phyloP scores from a whole-genome alignment of 2,888 invertebrate genomes.

The Apamea monoglypha region DNA sequence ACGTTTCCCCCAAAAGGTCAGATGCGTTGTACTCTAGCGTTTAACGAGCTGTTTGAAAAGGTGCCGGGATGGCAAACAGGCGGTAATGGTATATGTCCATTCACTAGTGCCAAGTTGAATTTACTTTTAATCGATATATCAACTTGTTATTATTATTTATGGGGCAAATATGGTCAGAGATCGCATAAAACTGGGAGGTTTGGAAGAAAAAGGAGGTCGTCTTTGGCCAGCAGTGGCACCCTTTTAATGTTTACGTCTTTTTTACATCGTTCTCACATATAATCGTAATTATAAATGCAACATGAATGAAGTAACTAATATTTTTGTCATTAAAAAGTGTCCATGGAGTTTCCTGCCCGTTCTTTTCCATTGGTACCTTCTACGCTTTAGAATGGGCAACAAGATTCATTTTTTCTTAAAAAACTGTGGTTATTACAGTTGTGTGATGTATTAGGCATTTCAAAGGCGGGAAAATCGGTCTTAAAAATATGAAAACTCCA shows the following conservation, averaged over 20 bases:
- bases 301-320: no score
- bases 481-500: not conserved
- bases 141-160: not conserved
- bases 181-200: not conserved
- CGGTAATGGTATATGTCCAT: not conserved
- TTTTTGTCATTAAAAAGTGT: no score
- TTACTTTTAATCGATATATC: not conserved
- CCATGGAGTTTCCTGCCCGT: no score
- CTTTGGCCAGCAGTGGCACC: no score
- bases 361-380: no score
- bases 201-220: not conserved
- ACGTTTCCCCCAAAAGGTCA: conserved; percentile 57
- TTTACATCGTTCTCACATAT: no score
- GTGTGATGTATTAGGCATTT: not conserved
- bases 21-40: conserved; percentile 12
- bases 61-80: no score
- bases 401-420: no score
- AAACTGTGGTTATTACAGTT: not conserved
- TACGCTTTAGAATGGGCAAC: no score
- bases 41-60: conserved; percentile 31
- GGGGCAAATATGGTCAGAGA: not conserved
- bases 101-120: not conserved
- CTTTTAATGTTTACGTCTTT: no score
- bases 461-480: not conserved
- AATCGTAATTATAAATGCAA: no score